Evolutionary conservation across 37 sponge, comb jelly and placozoan genomes (phyloP), one percentile per base, ranked within the genome.

Genomic region (Eunapius fragilis): DNA sequence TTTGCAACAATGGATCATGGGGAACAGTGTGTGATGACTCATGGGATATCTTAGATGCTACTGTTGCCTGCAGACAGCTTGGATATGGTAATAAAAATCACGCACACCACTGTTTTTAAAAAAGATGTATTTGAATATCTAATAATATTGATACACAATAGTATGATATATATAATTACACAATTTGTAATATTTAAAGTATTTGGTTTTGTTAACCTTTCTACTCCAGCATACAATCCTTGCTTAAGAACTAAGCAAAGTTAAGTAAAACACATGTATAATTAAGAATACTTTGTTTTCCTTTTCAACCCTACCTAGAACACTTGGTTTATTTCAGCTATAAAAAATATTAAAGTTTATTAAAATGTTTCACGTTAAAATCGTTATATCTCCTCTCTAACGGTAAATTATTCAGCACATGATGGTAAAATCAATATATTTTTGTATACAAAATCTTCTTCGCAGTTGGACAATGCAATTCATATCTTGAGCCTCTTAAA

Each of bases 21-120:
- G 87, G 87, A 49, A 86, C 87, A 38, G 87, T 86, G 25, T 86
- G 87, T 86, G 87, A 86, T 79, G 87, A 86, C 48, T 69, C 17
- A 7, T 86, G 87, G 87, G 87, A 73, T 27, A 78, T 19, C 14
- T 25, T 22, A 47, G 87, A 86, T 71, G 87, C 87, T 71, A 79
- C 7, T 32, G 80, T 86, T 24, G 87, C 32, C 34, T 86, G 87
- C 36, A 37, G 87, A 49, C 87, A 86, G 73, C 87, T 86, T 30
- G 87, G 87, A 47, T 79, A 58, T 58, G 58, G 58, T 58, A 58
- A 58, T 1, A 41, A 41, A 41, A 41, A 41, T 41, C 41, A 41
- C 41, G 6, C 41, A 41, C 41, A 41, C 41, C 41, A 41, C 41
- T 41, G 41, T 41, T 41, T 41, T 41, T 41, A 9, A 9, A 45